Evolutionary conservation across 2,797 vertebrate species (phyloP), one percentile per base, ranked within the genome.

Genomic region (Myoxocephalus aenaeus): DNA sequence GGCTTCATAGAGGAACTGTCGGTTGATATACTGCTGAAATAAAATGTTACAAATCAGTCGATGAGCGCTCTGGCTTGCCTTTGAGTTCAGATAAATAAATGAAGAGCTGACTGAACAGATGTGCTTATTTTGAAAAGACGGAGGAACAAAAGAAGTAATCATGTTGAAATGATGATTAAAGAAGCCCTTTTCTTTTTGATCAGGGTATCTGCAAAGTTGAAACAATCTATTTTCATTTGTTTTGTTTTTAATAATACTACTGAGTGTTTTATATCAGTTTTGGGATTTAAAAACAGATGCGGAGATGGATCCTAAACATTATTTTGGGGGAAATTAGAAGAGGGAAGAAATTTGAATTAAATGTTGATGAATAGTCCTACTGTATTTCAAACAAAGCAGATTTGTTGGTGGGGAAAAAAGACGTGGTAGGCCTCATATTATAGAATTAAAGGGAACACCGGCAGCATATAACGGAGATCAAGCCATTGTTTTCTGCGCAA

Each of bases 1-100:
- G 73, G n/a, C 48, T 75, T 71, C 69, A 73, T 32, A 38, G 70
- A 51, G n/a, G 27, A 70, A 79, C 66, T 29, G 58, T 53, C 51
- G 18, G 27, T 36, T 74, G 75, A 86, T 81, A 64, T 78, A 85
- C 63, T 42, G 73, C 78, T 12, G 64, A 29, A 77, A 81, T 83
- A 76, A 90, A 79, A 72, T 1, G 17, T 48, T 73, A 75, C 56
- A 65, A 29, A 77, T 71, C 48, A 46, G 79, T 77, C 54, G 2
- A 76, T 76, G 54, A 65, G 15, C 51, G 34, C 1, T 1, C n/a
- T 20, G 68, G 17, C 65, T 76, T 63, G 40, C 63, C 44, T 54
- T 81, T 75, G 6, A 73, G 29, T 64, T 58, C 51, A 65, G 6
- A 59, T 15, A 50, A 57, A 25, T 65, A 38, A 66, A 75, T 71